A percentile compares a stretch with the other conserved stretches of the same genome.
Evolutionary conservation across 2,113 vertebrate genomes (phyloP).

Genomic region (Gyps fulvus): DNA sequence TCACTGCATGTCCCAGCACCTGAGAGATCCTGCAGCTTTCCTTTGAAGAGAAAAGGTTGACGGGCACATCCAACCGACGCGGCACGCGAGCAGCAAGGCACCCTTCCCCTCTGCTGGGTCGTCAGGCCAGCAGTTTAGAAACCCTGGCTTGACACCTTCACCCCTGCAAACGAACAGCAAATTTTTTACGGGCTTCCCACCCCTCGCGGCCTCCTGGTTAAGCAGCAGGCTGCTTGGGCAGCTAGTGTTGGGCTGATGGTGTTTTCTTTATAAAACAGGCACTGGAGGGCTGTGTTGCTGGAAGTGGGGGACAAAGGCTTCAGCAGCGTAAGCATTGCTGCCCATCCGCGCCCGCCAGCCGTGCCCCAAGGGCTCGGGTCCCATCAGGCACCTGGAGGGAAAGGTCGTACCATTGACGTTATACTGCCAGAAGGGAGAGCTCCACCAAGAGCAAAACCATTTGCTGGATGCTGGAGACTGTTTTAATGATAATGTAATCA

Average conservation of each 20-base stretch:
- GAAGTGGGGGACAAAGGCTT: not conserved
- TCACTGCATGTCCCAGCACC: not conserved
- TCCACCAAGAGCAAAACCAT: accelerated
- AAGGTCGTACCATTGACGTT: accelerated
- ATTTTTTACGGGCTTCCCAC: not conserved
- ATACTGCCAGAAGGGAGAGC: not conserved
- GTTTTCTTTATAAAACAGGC: not conserved
- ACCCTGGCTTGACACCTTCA: not conserved
- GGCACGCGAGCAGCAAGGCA: not conserved
- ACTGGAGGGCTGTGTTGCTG: not conserved
- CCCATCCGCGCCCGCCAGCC: accelerated
- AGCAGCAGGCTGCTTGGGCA: not conserved
- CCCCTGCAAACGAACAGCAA: not conserved
- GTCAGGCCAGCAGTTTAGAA: not conserved
- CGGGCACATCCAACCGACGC: accelerated
- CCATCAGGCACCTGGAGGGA: not conserved
- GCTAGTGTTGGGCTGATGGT: not conserved
- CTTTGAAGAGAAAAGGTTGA: not conserved
- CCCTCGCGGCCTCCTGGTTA: not conserved
- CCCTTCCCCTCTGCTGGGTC: not conserved
- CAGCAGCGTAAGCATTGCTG: accelerated
- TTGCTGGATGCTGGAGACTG: not conserved
- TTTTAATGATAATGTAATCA: not conserved
- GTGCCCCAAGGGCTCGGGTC: not conserved
- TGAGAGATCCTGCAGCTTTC: not conserved